Percentiles rank a stretch among this genome's conserved stretches.
These are phyloP conservation scores for Astatotilapia flaviijosephi DNA, from an alignment of 2,113 vertebrate genomes.

Conservation along the genomic window DNA sequence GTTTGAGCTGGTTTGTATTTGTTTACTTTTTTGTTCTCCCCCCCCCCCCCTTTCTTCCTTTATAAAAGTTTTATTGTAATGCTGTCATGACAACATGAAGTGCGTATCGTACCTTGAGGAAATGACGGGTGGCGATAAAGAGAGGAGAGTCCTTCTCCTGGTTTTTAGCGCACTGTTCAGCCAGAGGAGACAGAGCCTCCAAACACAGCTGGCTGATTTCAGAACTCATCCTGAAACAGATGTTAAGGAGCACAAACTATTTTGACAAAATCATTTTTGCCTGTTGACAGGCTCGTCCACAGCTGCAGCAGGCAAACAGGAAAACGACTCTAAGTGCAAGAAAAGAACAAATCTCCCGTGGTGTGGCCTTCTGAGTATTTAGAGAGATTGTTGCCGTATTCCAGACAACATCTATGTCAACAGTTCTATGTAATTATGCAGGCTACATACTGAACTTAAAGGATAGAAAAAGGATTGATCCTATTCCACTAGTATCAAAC, in stretches of 20 bases:
- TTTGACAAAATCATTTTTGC: not conserved
- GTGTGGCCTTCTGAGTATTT: not conserved
- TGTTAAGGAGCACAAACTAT: conserved; percentile 45
- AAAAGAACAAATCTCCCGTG: not conserved
- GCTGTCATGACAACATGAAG: not conserved
- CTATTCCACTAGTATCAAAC: not conserved
- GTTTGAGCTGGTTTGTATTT: no score
- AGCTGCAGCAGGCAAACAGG: not conserved
- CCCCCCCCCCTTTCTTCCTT: rapidly evolving
- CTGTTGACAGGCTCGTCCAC: not conserved
- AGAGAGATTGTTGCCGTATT: not conserved
- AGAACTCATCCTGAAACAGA: conserved; percentile 85
- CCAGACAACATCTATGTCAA: not conserved
- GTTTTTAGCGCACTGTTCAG: conserved; percentile 94
- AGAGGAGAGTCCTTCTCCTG: conserved; percentile 94
- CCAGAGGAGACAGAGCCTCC: conserved; percentile 92
- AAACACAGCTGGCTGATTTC: conserved; percentile 96
- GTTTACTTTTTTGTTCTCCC: no score
- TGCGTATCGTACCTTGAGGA: conserved; percentile 81
- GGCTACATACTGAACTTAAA: not conserved
- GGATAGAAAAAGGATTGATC: not conserved
- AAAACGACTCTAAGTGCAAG: not conserved
- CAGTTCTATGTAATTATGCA: not conserved
- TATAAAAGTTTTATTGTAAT: not conserved
- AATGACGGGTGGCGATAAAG: conserved; percentile 93